Evolutionary conservation across 1,140 invertebrate species (phyloP).

Genomic region (Lepidostoma basale): DNA sequence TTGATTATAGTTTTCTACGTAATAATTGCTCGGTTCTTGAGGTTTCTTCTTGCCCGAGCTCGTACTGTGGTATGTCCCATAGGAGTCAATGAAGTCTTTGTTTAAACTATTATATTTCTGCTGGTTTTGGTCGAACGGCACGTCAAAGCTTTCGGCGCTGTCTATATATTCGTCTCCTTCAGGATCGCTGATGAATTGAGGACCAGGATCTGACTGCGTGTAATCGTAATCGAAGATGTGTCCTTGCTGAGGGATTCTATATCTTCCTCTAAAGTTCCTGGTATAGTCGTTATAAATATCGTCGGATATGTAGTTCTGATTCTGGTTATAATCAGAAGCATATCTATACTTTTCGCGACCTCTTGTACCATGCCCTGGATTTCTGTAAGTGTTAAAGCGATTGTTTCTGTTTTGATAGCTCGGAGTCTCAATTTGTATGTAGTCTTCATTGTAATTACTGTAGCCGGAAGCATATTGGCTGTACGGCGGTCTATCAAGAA

Average conservation of each 20-base stretch:
- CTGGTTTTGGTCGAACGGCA: background rate
- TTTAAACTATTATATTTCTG: background rate
- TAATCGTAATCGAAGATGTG: constrained; percentile 13
- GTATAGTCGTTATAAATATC: constrained; percentile 5
- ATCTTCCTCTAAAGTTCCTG: background rate
- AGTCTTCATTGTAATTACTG: constrained; percentile 33
- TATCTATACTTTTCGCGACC: constrained; percentile 26
- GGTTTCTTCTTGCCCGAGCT: background rate
- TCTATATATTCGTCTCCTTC: constrained; percentile 12
- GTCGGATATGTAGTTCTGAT: constrained; percentile 35
- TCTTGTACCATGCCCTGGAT: background rate
- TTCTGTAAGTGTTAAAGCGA: background rate
- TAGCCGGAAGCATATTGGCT: constrained; percentile 36
- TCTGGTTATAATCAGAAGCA: constrained; percentile 27
- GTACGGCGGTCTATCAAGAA: background rate
- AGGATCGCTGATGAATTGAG: background rate
- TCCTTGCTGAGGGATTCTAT: background rate
- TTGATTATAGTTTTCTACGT: constrained; percentile 39
- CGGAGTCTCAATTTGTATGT: background rate
- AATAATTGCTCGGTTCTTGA: constrained; percentile 23
- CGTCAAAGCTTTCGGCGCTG: background rate
- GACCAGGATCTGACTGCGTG: background rate
- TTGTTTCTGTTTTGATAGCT: background rate
- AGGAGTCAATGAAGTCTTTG: constrained; percentile 11
- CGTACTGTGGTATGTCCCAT: background rate